phyloP scores from a whole-genome alignment of 1,140 invertebrate genomes.

The Oncopeltus fasciatus region DNA sequence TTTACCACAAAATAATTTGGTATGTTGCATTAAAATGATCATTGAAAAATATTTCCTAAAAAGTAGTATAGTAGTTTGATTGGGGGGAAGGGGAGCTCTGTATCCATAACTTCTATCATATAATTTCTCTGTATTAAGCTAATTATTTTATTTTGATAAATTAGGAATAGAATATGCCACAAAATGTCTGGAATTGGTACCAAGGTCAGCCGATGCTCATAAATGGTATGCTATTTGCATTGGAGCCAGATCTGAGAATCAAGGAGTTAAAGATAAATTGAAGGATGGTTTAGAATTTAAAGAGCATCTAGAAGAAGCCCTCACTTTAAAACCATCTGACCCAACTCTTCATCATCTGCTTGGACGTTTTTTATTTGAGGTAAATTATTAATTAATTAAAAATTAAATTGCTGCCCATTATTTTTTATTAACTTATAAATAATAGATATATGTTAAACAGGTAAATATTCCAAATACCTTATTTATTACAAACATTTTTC shows the following conservation, averaged over 20 bases:
- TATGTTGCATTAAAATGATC: too few relatives aligned
- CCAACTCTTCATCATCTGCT: slow-evolving; percentile 50
- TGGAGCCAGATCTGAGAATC: slow-evolving; percentile 44
- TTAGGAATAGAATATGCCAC: slow-evolving; percentile 44
- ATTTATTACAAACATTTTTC: too few relatives aligned
- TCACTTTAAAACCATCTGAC: slow-evolving; percentile 49
- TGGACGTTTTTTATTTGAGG: slow-evolving; percentile 53
- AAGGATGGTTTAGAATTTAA: slow-evolving; percentile 51
- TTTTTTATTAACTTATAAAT: neutral
- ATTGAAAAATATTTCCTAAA: too few relatives aligned
- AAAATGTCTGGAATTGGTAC: slow-evolving; percentile 38
- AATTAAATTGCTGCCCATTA: neutral
- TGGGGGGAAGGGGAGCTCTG: too few relatives aligned
- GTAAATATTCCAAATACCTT: too few relatives aligned
- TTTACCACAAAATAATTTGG: too few relatives aligned
- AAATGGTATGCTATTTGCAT: slow-evolving; percentile 68
- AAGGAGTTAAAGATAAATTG: slow-evolving; percentile 50
- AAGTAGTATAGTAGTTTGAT: too few relatives aligned
- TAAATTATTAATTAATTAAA: slow-evolving; percentile 26
- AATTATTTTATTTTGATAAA: slow-evolving; percentile 14
- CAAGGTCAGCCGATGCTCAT: slow-evolving; percentile 44
- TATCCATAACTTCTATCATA: too few relatives aligned
- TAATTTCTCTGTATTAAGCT: neutral
- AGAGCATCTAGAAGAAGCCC: slow-evolving; percentile 53
- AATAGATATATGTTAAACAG: too few relatives aligned